phyloP scores from a whole-genome alignment of 1,140 invertebrate genomes.

The Xylocopa sonorina region DNA sequence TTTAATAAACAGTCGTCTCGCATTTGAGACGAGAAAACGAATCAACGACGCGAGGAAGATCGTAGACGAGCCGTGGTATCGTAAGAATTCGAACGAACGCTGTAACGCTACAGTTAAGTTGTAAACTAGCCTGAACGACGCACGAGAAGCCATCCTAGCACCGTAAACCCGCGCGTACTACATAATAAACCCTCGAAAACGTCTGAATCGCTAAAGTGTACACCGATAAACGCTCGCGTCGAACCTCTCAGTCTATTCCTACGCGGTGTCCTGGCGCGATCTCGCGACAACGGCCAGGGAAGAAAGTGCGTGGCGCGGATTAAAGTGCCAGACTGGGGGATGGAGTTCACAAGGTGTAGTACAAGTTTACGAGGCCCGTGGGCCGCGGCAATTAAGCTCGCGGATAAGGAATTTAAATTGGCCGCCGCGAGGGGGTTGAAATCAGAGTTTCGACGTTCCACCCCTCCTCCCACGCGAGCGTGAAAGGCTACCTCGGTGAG shows the following conservation, averaged over 20 bases:
- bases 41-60: too few relatives aligned
- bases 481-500: background rate
- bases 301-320: background rate
- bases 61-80: background rate
- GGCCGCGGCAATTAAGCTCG: background rate
- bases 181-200: background rate
- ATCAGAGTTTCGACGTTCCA: background rate
- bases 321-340: background rate
- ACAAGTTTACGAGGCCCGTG: slow-evolving; percentile 10
- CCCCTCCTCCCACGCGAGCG: slow-evolving; percentile 34
- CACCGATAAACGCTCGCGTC: background rate
- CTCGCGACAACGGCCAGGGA: background rate
- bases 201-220: background rate
- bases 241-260: background rate
- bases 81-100: background rate
- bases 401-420: slow-evolving; percentile 17
- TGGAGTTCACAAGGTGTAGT: background rate
- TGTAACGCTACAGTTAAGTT: background rate
- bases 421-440: slow-evolving; percentile 33
- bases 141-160: background rate
- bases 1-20: too few relatives aligned
- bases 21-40: too few relatives aligned
- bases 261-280: background rate
- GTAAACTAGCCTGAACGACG: background rate
- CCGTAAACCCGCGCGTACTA: background rate